Conservation (phyloP, 1,140 invertebrate species). For the Cardiocondyla obscurior region DNA sequence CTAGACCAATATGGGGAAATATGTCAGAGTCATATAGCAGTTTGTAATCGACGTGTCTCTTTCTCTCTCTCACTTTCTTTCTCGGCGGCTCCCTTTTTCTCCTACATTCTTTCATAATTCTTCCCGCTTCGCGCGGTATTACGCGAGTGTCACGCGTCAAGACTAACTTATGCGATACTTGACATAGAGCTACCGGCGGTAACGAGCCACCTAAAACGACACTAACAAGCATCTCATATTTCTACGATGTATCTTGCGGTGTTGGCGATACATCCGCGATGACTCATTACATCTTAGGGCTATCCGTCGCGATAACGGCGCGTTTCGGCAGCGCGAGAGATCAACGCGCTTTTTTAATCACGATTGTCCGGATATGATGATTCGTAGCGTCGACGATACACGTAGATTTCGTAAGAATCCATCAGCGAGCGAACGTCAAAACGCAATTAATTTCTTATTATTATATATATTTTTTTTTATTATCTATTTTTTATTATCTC, state of each 20-base stretch:
- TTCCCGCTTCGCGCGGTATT: slow-evolving; percentile 51
- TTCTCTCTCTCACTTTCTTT: neutral
- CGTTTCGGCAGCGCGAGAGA: slow-evolving; percentile 2
- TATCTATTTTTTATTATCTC: no score
- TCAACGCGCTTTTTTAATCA: neutral
- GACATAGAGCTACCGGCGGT: slow-evolving; percentile 69
- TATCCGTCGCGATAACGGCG: neutral
- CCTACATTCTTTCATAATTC: slow-evolving; percentile 61
- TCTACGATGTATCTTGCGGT: slow-evolving; percentile 60
- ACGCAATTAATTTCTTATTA: slow-evolving; percentile 30
- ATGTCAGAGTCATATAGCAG: neutral
- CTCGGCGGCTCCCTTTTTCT: neutral
- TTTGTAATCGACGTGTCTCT: neutral
- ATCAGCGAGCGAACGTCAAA: neutral
- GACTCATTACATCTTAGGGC: slow-evolving; percentile 21
- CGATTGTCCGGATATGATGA: slow-evolving; percentile 4
- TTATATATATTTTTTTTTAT: neutral
- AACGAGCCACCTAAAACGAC: slow-evolving; percentile 74
- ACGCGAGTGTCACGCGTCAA: slow-evolving; percentile 60
- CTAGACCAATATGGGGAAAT: neutral
- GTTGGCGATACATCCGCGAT: slow-evolving; percentile 37
- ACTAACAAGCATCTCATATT: slow-evolving; percentile 76
- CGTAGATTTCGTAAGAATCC: slow-evolving; percentile 9
- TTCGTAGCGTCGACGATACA: neutral
- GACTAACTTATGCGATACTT: slow-evolving; percentile 74